A percentile compares a stretch with the other conserved stretches of the same genome.
Conservation (phyloP, 1,140 invertebrate genomes). For the Trissolcus basalis region DNA sequence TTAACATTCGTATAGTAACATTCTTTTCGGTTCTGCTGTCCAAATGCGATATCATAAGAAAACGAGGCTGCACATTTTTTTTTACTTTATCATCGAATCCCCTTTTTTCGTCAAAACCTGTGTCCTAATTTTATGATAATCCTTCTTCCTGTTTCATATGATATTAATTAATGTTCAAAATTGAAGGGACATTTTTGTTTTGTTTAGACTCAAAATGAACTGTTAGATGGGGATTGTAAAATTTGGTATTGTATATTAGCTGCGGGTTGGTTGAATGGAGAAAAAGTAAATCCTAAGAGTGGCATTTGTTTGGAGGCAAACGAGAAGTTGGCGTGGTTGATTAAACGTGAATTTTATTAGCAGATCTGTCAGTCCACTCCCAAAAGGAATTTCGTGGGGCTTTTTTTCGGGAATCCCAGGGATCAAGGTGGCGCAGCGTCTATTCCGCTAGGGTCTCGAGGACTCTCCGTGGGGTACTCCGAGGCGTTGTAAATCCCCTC, state of each 20-base stretch:
- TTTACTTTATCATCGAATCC: too few species aligned
- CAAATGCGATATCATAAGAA: too few species aligned
- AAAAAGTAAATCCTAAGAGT: background rate
- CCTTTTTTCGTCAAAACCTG: too few species aligned
- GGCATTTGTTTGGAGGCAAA: constrained; percentile 17
- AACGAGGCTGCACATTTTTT: too few species aligned
- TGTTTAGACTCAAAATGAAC: too few species aligned
- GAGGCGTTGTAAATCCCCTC: constrained; percentile 58
- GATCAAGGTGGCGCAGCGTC: constrained; percentile 42
- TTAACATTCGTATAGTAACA: too few species aligned
- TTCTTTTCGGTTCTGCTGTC: too few species aligned
- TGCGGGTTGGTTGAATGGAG: background rate
- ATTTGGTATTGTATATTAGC: background rate
- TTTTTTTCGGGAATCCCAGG: constrained; percentile 38
- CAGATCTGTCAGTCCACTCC: constrained; percentile 38
- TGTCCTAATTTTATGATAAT: too few species aligned
- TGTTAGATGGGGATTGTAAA: background rate
- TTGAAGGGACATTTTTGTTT: too few species aligned
- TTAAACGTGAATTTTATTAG: constrained; percentile 48
- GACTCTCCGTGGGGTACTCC: constrained; percentile 32
- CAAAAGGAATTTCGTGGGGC: constrained; percentile 37
- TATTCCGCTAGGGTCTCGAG: constrained; percentile 23
- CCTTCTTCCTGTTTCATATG: too few species aligned
- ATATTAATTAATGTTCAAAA: too few species aligned
- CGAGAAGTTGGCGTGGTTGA: constrained; percentile 30